Base-by-base conservation (phyloP, 53 echinoderm and acorn worm species). In the Henricia sp. region DNA sequence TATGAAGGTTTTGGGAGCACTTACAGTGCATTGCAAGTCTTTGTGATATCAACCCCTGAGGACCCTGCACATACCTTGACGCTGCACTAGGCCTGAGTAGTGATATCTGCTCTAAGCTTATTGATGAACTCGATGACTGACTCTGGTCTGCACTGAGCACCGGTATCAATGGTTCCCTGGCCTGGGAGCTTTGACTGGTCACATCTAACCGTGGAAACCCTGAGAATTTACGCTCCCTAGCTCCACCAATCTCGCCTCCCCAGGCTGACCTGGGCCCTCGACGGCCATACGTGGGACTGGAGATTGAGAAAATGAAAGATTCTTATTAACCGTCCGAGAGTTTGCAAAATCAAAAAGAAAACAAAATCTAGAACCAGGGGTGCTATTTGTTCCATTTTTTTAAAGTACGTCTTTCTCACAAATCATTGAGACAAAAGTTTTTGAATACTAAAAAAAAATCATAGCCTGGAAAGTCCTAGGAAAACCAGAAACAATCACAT, bases 181-280 rank as follows among this genome's bases (percentile, higher is more conserved):
- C 24, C 57, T 19, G 34, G 10, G 40, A 43, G 33, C 58, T 28
- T 3, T 23, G 34, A 16, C 53, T 75, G 55, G 19, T 52, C 12
- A 29, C 34, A 26, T 30, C 28, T 33, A 86, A 11, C 37, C 68
- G 73, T 14, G 86, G 86, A 20, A 86, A 55, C 11, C 86, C 86
- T 10, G 86, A 76, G 51, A 52, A 66, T 23, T 67, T 34, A 14
- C 67, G 75, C 41, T 75, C 76, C 74, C 86, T 53, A 37, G 90
- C 85, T 11, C 97, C 97, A 12, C 97, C 97, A 25, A 97, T 97
- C 69, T 97, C 94, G 21, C 97, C 97, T 23, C 97, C 97, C 97
- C 97, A 97, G 20, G 97, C 94, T 1, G 97, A 97, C 32, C 97
- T 85, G 23, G 90, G 90, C 1, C 97, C 97, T 12, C 92, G 87